phyloP scores from a whole-genome alignment of 1,140 invertebrate genomes.

The Paracyclopina nana region DNA sequence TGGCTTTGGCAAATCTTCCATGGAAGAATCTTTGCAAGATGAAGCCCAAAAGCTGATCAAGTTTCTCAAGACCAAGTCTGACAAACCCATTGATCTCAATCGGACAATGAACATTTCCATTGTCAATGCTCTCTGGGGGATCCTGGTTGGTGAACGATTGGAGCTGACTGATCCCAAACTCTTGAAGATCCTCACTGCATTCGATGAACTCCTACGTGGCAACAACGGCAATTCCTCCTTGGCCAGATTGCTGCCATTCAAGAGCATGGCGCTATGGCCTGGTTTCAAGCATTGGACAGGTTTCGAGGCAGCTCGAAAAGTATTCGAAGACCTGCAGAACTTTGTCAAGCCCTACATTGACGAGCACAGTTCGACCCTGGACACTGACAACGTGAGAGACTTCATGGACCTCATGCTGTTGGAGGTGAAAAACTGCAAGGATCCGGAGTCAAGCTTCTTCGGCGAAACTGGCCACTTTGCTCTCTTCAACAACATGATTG shows the following conservation, averaged over 20 bases:
- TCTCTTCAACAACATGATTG: slow-evolving; percentile 1
- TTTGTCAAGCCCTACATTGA: neutral
- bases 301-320: slow-evolving; percentile 20
- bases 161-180: slow-evolving; percentile 19
- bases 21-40: slow-evolving; percentile 31
- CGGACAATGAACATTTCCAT: slow-evolving; percentile 18
- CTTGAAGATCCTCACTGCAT: slow-evolving; percentile 16
- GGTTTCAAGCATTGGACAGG: slow-evolving; percentile 22
- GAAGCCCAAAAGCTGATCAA: slow-evolving; percentile 22
- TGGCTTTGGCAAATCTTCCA: slow-evolving; percentile 26
- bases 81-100: slow-evolving; percentile 11
- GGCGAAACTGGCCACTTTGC: neutral
- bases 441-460: slow-evolving; percentile 18
- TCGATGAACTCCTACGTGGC: slow-evolving; percentile 6
- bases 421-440: slow-evolving; percentile 24
- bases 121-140: slow-evolving; percentile 24
- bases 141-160: slow-evolving; percentile 23
- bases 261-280: slow-evolving; percentile 17
- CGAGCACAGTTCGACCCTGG: neutral
- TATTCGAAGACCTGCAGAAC: neutral
- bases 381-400: slow-evolving; percentile 24
- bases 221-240: neutral
- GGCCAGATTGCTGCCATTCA: neutral
- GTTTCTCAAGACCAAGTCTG: slow-evolving; percentile 17
- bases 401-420: slow-evolving; percentile 31